These are phyloP conservation scores for Artibeus lituratus DNA, from an alignment of 2,797 vertebrate species.

Conservation along the genomic window DNA sequence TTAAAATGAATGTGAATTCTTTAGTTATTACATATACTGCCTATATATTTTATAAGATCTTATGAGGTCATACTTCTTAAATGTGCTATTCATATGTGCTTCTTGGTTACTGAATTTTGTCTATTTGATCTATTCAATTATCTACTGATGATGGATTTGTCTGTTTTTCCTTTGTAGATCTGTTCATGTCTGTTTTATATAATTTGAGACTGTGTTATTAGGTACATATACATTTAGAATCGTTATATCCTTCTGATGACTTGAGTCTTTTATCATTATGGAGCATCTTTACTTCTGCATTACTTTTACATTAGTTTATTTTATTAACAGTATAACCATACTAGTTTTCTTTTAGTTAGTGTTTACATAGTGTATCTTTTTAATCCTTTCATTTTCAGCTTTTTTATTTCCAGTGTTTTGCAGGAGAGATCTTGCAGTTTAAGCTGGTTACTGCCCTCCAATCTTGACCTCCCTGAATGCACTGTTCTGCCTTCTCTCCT, in stretches of 20 bases:
- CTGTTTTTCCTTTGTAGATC: constrained; percentile 2
- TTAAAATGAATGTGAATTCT: neutral
- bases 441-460: neutral
- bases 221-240: neutral
- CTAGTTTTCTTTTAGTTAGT: constrained; percentile 1
- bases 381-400: neutral
- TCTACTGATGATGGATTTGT: neutral
- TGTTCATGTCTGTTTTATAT: neutral
- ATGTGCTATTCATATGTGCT: neutral
- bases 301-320: neutral
- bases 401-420: neutral
- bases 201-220: constrained; percentile 32
- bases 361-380: neutral
- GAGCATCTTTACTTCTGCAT: neutral
- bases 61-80: neutral
- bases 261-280: neutral
- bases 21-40: neutral
- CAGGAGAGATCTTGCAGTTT: neutral
- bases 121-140: neutral
- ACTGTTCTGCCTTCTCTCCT: constrained; percentile 59
- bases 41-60: neutral
- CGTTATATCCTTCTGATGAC: constrained; percentile 10
- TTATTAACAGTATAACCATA: neutral
- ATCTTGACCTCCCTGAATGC: constrained; percentile 12
- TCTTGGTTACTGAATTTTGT: constrained; percentile 19